Evolutionary conservation across 2,888 invertebrate species (phyloP).

Genomic region (Gasteruption jaculator): DNA sequence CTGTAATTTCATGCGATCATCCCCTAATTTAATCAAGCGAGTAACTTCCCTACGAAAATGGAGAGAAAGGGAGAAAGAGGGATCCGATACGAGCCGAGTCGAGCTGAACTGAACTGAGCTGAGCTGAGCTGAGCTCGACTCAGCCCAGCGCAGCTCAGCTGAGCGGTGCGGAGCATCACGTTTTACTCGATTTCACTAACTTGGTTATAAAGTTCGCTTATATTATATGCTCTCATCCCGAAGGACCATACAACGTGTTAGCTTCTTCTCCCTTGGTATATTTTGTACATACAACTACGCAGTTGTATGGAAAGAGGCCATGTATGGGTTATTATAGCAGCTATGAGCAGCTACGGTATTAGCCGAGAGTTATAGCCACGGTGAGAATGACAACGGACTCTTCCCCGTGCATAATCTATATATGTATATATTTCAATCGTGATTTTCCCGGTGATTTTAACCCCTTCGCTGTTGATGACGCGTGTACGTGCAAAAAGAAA

Average conservation of each 20-base stretch:
- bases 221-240: constrained; percentile 30
- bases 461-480: neutral
- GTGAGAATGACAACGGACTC: too few relatives aligned
- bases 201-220: constrained; percentile 42
- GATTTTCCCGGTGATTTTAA: constrained; percentile 4
- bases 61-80: too few relatives aligned
- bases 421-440: too few relatives aligned
- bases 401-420: too few relatives aligned
- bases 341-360: constrained; percentile 34
- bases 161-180: constrained; percentile 21
- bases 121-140: constrained; percentile 18
- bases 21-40: constrained; percentile 49
- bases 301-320: constrained; percentile 17
- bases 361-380: constrained; percentile 23
- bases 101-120: too few relatives aligned
- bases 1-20: constrained; percentile 48
- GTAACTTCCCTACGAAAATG: too few relatives aligned
- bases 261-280: constrained; percentile 1
- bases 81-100: too few relatives aligned
- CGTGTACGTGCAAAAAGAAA: neutral
- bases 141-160: constrained; percentile 13
- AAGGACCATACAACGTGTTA: neutral
- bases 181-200: constrained; percentile 38
- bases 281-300: constrained; percentile 6
- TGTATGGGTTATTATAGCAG: constrained; percentile 39